A percentile compares a stretch with the other conserved stretches of the same genome.
phyloP scores from a whole-genome alignment of 2,888 invertebrate species.

The Pherbina coryleti region DNA sequence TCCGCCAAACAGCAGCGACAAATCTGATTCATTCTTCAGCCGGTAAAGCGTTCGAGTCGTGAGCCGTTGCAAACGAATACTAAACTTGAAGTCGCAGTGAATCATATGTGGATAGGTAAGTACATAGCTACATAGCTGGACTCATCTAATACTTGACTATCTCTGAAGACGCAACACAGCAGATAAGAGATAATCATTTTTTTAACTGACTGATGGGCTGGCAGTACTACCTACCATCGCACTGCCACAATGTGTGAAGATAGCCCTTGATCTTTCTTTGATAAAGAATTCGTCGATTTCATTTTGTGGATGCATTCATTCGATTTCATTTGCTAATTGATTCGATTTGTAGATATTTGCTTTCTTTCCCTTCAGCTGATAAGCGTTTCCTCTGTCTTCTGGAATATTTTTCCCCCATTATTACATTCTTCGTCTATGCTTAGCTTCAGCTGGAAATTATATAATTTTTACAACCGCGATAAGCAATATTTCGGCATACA shows the following conservation, averaged over 20 bases:
- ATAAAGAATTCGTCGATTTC: neutral
- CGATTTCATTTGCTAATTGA: slow-evolving; percentile 27
- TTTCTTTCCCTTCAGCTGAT: neutral
- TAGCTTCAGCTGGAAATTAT: neutral
- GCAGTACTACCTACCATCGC: neutral
- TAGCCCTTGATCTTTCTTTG: slow-evolving; percentile 28
- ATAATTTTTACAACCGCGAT: neutral
- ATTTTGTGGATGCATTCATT: neutral
- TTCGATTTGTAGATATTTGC: neutral
- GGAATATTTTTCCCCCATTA: slow-evolving; percentile 22
- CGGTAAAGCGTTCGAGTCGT: neutral
- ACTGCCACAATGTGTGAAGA: slow-evolving; percentile 8
- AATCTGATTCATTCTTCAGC: slow-evolving; percentile 42
- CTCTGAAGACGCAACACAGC: neutral
- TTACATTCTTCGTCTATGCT: neutral
- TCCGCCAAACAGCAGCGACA: slow-evolving; percentile 61
- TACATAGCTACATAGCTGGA: neutral
- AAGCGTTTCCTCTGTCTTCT: neutral
- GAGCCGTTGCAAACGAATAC: neutral
- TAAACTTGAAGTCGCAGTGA: neutral
- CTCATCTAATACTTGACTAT: neutral
- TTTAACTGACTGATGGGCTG: neutral
- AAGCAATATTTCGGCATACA: neutral
- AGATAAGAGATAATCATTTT: neutral
- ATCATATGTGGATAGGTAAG: neutral